Evolutionary conservation across 2,113 vertebrate genomes (phyloP).

Genomic region (Corapipo altera): DNA sequence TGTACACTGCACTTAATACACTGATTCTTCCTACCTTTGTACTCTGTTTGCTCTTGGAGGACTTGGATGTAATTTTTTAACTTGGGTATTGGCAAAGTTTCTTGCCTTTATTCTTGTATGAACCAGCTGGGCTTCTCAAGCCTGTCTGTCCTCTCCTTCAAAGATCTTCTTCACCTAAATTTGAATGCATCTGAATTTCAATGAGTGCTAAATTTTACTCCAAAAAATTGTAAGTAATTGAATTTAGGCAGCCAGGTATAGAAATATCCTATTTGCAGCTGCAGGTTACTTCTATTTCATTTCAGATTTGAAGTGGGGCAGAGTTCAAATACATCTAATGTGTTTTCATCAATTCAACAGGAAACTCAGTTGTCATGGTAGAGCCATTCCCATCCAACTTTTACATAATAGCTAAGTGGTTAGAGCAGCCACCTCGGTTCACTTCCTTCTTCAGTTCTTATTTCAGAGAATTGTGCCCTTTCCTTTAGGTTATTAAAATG

Average conservation of each 20-base stretch:
- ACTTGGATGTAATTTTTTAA: neutral
- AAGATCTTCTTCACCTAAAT: neutral
- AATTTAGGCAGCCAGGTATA: neutral
- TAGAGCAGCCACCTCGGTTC: neutral
- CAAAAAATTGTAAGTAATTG: neutral
- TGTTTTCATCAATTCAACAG: neutral
- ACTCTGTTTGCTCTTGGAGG: neutral
- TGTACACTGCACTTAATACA: neutral
- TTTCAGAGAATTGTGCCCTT: neutral
- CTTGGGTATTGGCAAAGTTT: neutral
- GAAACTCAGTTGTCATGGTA: neutral
- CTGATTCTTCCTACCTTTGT: neutral
- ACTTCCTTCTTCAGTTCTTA: neutral
- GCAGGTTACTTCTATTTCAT: neutral
- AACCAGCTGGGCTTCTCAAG: neutral
- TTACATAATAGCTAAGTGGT: neutral
- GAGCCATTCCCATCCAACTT: conserved; percentile 16
- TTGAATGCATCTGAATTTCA: neutral
- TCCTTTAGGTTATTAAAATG: neutral
- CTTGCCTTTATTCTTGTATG: neutral
- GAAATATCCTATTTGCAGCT: neutral
- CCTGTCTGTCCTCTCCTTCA: neutral
- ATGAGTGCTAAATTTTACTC: neutral
- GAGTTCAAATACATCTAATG: neutral
- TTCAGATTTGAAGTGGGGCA: neutral